Base-by-base conservation (phyloP, 2,888 invertebrate genomes). In the Acleris laterana region DNA sequence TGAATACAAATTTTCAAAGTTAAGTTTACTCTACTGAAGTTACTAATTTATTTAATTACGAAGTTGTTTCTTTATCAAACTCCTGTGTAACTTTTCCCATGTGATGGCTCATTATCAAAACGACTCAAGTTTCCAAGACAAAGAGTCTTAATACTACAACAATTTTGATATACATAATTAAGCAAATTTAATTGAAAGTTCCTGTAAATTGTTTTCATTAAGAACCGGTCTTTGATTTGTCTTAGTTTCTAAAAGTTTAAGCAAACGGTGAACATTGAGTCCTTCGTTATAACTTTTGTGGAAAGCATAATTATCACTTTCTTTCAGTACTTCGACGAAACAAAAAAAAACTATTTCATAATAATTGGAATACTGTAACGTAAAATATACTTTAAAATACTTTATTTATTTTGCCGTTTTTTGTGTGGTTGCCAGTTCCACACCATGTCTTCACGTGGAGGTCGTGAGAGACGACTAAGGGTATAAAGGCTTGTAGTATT, bases 221-320 rank as follows among this genome's bases (percentile, higher is more conserved):
- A 53, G 50, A 69, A 69, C 68, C 22, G 63, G 13, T 68, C 69
- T 69, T 57, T 69, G 55, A 63, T 50, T 56, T 63, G 55, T 61
- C 50, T 48, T 32, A 51, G 57, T 56, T 65, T 44, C 55, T 62
- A 28, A 60, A 53, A 63, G 59, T 63, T 59, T 55, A 11, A 19
- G 57, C 62, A 62, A 62, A 62, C 62, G 48, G 53, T 67, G 58
- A 67, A 49, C 69, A 63, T 71, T 69, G 53, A 69, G 46, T 61
- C 63, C 58, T 63, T 77, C 61, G 70, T 75, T 75, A 68, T 70
- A 75, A 77, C 68, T 75, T 72, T 44, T 25, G 46, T 11, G 11
- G 32, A 28, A 28, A 19, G 38, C 46, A 32, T 57, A 55, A 73
- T 77, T 69, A 70, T 70, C 68, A 64, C 46, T 56, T 69, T 68